A percentile compares a stretch with the other conserved stretches of the same genome.
Conservation (phyloP, 2,113 vertebrate species). For the Corythornis madagascariensis region DNA sequence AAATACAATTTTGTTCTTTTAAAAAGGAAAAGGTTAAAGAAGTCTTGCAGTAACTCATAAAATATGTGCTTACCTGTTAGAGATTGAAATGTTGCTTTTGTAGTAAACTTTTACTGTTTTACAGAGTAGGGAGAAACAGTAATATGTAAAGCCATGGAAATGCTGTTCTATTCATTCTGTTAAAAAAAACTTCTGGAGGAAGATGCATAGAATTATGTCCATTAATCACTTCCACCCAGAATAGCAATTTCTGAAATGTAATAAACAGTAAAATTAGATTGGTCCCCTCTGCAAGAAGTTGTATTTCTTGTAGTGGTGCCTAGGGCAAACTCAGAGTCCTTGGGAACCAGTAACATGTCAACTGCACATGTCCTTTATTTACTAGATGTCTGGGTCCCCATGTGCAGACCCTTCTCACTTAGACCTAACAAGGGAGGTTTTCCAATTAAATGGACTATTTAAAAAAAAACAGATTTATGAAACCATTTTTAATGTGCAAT, state of each 20-base stretch:
- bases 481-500: neutral
- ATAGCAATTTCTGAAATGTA: conserved; percentile 4
- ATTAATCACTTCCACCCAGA: conserved; percentile 22
- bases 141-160: neutral
- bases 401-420: neutral
- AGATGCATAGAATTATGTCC: neutral
- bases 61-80: neutral
- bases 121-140: rapidly evolving
- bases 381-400: neutral
- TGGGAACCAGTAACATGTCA: neutral
- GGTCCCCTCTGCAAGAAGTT: neutral
- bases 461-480: neutral
- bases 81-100: neutral
- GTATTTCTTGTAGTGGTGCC: neutral
- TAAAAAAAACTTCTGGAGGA: conserved; percentile 33
- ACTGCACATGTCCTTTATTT: neutral
- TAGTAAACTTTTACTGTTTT: neutral
- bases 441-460: neutral
- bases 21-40: neutral
- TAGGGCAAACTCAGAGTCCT: neutral
- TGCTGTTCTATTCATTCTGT: neutral
- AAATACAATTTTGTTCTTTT: neutral
- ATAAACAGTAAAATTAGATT: conserved; percentile 6
- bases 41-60: neutral
- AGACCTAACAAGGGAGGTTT: neutral